Conservation (phyloP, 2,888 invertebrate genomes). For the Cetonia aurata region DNA sequence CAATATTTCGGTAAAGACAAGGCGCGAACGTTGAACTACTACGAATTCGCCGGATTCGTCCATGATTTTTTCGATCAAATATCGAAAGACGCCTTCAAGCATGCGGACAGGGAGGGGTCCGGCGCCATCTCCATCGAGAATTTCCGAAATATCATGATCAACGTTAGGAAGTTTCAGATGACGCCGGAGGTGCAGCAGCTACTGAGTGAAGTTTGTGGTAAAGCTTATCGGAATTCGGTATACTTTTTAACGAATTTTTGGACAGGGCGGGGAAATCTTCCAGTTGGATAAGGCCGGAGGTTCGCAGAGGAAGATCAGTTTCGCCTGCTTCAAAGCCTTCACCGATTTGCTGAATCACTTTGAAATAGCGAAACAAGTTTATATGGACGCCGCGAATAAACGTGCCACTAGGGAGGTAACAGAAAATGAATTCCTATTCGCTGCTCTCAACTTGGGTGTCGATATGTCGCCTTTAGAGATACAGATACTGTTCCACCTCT, state of each 20-base stretch:
- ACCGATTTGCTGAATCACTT: constrained; percentile 97
- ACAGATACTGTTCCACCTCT: constrained; percentile 93
- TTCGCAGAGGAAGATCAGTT: constrained; percentile 88
- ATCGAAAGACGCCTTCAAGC: constrained; percentile 95
- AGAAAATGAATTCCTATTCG: constrained; percentile 97
- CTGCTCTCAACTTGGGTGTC: constrained; percentile 86
- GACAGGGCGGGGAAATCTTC: constrained; percentile 44
- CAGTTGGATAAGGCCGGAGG: constrained; percentile 81
- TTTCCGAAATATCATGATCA: constrained; percentile 95
- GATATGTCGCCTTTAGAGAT: constrained; percentile 97
- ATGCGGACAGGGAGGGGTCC: constrained; percentile 87
- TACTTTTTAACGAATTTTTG: neutral
- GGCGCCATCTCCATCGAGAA: constrained; percentile 96
- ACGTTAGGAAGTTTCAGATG: constrained; percentile 93
- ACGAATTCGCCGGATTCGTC: constrained; percentile 97
- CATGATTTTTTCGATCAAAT: constrained; percentile 99
- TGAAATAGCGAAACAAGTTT: constrained; percentile 97
- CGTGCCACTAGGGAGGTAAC: constrained; percentile 87
- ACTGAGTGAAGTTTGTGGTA: constrained; percentile 84
- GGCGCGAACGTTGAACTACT: constrained; percentile 89
- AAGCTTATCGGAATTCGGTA: too few relatives aligned
- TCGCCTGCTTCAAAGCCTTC: constrained; percentile 99
- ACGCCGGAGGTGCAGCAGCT: constrained; percentile 93
- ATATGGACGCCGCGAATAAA: constrained; percentile 90
- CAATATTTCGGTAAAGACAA: constrained; percentile 97